These are phyloP conservation scores for Hemicrepidius hirtus DNA, from an alignment of 2,888 invertebrate species.

Conservation along the genomic window DNA sequence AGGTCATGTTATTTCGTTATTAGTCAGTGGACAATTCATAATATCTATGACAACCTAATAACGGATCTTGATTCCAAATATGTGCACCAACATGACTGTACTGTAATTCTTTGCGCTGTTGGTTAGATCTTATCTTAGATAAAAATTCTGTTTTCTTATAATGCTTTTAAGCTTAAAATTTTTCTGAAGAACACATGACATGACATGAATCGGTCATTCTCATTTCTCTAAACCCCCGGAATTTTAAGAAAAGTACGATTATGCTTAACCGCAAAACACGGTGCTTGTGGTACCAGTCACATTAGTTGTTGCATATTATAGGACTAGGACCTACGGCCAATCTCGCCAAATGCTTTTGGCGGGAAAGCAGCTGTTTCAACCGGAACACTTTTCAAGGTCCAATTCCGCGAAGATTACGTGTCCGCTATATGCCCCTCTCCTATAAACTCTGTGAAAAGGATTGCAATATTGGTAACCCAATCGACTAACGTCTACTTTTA, in stretches of 20 bases:
- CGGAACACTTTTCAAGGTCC: conserved; percentile 61
- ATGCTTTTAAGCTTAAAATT: no score
- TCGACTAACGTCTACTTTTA: not conserved
- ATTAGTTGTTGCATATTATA: conserved; percentile 38
- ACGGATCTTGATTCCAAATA: conserved; percentile 4
- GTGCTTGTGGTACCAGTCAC: conserved; percentile 17
- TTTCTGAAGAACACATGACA: no score
- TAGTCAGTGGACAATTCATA: no score
- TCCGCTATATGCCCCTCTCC: conserved; percentile 43
- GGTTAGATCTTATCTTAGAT: not conserved
- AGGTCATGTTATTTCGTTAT: no score
- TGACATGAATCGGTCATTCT: no score
- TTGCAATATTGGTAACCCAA: conserved; percentile 42
- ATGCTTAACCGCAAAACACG: not conserved
- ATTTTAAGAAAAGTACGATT: no score
- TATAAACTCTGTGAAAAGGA: conserved; percentile 22
- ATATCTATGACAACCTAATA: not conserved
- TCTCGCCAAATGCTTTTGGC: conserved; percentile 57
- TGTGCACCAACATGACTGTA: not conserved
- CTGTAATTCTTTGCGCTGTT: not conserved
- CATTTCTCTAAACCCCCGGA: no score
- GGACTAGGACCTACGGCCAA: conserved; percentile 47
- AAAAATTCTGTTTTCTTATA: no score
- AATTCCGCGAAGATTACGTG: conserved; percentile 62
- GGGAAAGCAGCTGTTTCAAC: conserved; percentile 59